Percentiles rank a stretch among this genome's conserved stretches.
These are phyloP conservation scores for Gymnorhina tibicen DNA, from an alignment of 2,113 vertebrate species.

Conservation along the genomic window DNA sequence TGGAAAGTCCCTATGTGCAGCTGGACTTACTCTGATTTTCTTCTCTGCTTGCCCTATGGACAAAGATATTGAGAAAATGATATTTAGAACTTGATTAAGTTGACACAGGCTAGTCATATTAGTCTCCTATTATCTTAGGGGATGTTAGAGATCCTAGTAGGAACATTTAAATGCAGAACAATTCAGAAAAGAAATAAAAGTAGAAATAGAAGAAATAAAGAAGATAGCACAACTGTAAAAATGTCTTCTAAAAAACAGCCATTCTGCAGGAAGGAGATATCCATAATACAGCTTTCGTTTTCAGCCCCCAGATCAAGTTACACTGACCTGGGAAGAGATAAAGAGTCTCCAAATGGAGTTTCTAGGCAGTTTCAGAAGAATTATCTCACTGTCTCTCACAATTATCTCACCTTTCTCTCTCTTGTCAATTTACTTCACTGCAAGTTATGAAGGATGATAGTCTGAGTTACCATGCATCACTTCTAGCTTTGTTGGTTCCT, in stretches of 20 bases:
- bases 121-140: not conserved
- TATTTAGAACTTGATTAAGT: not conserved
- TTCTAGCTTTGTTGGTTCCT: not conserved
- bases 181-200: not conserved
- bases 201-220: not conserved
- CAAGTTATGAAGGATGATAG: not conserved
- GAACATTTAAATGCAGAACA: not conserved
- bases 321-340: not conserved
- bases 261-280: not conserved
- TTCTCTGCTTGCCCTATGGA: not conserved
- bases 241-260: not conserved
- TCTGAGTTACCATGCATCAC: fast-evolving
- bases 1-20: not conserved
- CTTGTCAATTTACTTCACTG: not conserved
- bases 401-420: not conserved
- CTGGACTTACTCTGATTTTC: not conserved
- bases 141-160: not conserved
- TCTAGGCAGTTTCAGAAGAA: not conserved
- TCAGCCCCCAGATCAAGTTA: not conserved
- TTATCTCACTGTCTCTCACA: not conserved
- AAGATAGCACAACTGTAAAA: not conserved
- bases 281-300: not conserved
- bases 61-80: not conserved
- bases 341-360: not conserved
- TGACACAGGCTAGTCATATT: not conserved